These are phyloP conservation scores for Nasonia longicornis DNA, from an alignment of 1,140 invertebrate genomes.

Conservation along the genomic window DNA sequence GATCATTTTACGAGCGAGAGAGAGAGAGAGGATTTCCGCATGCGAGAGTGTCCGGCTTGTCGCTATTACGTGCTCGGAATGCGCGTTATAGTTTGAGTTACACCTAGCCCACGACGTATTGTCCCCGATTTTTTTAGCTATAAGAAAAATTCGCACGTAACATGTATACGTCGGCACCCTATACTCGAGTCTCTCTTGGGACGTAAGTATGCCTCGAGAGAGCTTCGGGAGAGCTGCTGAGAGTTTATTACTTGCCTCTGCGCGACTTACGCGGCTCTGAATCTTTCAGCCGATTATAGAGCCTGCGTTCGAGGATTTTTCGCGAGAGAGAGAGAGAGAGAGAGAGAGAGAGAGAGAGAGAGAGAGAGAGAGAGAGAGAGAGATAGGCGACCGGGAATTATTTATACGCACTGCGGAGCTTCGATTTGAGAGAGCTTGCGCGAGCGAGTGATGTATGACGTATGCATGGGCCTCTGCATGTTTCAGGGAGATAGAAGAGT, in stretches of 20 bases:
- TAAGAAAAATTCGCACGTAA: neutral
- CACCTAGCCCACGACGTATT: too few species aligned
- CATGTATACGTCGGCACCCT: neutral
- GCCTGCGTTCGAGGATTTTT: neutral
- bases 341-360: neutral
- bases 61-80: conserved; percentile 6
- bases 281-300: conserved; percentile 16
- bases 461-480: neutral
- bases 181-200: neutral
- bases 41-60: neutral
- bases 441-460: neutral
- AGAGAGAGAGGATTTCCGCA: neutral
- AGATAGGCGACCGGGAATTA: neutral
- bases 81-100: neutral
- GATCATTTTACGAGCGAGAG: conserved; percentile 5
- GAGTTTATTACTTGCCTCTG: conserved; percentile 26
- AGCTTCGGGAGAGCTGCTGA: conserved; percentile 7
- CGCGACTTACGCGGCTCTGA: neutral
- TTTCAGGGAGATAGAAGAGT: neutral
- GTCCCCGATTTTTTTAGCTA: too few species aligned
- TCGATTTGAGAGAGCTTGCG: neutral
- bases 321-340: neutral
- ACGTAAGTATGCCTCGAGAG: neutral
- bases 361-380: neutral
- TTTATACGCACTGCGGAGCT: conserved; percentile 3